phyloP scores from a whole-genome alignment of 2,888 invertebrate species.

The Hemaris fuciformis region DNA sequence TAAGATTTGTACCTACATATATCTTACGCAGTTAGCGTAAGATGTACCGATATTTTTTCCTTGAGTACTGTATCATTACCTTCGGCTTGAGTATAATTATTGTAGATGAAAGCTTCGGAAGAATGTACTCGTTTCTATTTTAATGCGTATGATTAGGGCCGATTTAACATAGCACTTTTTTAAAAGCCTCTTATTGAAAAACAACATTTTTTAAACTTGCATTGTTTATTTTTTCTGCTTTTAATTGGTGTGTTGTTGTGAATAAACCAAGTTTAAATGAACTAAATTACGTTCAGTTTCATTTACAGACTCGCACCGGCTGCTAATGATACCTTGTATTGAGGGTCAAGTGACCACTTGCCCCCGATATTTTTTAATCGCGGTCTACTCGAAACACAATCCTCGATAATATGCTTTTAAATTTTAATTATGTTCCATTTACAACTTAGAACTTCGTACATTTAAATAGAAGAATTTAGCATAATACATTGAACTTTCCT shows the following conservation, averaged over 20 bases:
- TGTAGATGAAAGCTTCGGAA: neutral
- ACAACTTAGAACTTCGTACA: neutral
- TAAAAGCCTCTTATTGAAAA: neutral
- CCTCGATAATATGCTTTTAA: slow-evolving; percentile 35
- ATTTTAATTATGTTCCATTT: neutral
- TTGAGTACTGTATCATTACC: neutral
- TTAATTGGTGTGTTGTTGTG: neutral
- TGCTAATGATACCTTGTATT: slow-evolving; percentile 36
- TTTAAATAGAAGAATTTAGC: neutral
- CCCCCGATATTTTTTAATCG: slow-evolving; percentile 67
- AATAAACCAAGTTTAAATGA: neutral
- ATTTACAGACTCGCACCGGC: slow-evolving; percentile 36
- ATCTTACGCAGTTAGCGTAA: neutral
- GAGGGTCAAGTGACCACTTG: slow-evolving; percentile 66
- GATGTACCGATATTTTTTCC: neutral
- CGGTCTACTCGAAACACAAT: slow-evolving; percentile 52
- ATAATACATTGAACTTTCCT: neutral
- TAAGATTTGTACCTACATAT: neutral
- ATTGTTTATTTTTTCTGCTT: neutral
- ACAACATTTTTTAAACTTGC: neutral
- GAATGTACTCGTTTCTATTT: neutral
- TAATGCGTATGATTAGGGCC: neutral
- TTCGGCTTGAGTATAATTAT: neutral
- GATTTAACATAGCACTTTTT: neutral
- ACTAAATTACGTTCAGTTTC: slow-evolving; percentile 19